phyloP scores from a whole-genome alignment of 2,888 invertebrate genomes.

The Xestia rhomboidea region DNA sequence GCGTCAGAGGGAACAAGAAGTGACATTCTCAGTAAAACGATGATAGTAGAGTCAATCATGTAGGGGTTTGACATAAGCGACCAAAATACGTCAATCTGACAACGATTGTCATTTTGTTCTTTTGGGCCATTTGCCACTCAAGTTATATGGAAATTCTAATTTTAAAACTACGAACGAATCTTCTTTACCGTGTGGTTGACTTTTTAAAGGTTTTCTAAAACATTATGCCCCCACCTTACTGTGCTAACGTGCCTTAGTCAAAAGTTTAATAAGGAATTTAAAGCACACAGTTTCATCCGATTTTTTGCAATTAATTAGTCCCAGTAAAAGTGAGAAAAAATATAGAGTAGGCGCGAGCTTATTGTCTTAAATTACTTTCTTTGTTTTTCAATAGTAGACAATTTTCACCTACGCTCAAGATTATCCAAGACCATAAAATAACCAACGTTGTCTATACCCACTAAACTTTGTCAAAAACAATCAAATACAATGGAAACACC shows the following conservation, averaged over 20 bases:
- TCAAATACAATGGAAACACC: neutral
- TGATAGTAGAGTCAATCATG: neutral
- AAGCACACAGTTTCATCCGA: neutral
- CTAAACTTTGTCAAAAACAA: neutral
- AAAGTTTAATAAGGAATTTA: neutral
- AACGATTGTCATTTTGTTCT: neutral
- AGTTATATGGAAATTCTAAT: neutral
- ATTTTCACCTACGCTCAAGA: neutral
- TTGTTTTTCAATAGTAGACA: neutral
- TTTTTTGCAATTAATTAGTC: neutral
- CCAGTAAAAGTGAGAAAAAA: neutral
- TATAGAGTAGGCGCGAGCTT: neutral
- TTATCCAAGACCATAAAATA: neutral
- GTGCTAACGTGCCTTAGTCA: neutral
- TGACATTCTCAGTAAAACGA: neutral
- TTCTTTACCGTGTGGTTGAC: neutral
- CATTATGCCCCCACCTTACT: neutral
- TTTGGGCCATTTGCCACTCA: neutral
- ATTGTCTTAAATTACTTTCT: neutral
- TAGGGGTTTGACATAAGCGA: neutral
- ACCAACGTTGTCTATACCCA: too few species aligned
- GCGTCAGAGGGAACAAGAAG: neutral
- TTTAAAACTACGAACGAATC: neutral
- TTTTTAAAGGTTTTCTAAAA: neutral
- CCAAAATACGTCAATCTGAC: neutral